These are phyloP conservation scores for Myopa testacea DNA, from an alignment of 2,888 invertebrate species.

Conservation along the genomic window DNA sequence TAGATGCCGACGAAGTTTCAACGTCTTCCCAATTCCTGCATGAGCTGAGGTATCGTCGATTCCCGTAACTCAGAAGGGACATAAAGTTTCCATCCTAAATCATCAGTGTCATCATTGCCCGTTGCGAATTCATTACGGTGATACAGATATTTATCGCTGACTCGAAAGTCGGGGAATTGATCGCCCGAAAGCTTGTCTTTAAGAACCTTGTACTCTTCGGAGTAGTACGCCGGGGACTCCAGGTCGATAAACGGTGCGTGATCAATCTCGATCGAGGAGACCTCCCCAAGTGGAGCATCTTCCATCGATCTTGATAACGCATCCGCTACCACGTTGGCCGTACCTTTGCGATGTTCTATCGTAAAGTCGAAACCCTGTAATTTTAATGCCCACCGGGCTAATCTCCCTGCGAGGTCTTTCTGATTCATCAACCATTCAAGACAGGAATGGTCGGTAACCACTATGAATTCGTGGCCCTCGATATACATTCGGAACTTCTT, in stretches of 20 bases:
- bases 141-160: slow-evolving; percentile 15
- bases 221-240: background rate
- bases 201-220: slow-evolving; percentile 10
- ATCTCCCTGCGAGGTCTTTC: background rate
- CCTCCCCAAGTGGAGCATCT: background rate
- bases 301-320: slow-evolving; percentile 20
- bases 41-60: no score
- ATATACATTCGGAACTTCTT: slow-evolving; percentile 37
- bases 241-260: slow-evolving; percentile 15
- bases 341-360: background rate
- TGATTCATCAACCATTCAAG: no score
- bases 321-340: slow-evolving; percentile 34
- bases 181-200: background rate
- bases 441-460: slow-evolving; percentile 25
- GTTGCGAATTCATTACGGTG: background rate
- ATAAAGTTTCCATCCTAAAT: no score
- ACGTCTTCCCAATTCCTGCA: no score
- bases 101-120: no score
- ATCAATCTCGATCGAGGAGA: background rate
- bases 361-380: background rate
- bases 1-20: no score
- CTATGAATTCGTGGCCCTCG: slow-evolving; percentile 19
- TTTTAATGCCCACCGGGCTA: background rate
- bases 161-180: slow-evolving; percentile 21
- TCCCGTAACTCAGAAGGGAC: no score